Base-by-base conservation (phyloP, 2,797 vertebrate species). In the Hydrolagus colliei region DNA sequence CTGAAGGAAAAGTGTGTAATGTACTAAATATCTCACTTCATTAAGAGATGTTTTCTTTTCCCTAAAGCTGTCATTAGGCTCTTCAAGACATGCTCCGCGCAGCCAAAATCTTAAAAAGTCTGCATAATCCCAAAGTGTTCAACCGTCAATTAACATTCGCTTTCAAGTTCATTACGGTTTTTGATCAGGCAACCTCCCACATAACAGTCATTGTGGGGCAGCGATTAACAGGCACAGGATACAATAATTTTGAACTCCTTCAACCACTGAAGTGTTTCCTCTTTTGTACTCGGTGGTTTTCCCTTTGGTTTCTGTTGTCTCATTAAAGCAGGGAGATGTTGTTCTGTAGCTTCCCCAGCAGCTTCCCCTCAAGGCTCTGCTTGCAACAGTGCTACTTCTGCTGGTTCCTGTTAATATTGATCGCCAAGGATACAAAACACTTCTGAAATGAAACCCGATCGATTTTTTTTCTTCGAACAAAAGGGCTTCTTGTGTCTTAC, bases 21-120 rank as follows among this genome's bases (percentile, higher is more conserved):
- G 78, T 80, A 63, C 13, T 80, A 32, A 65, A 80, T 80, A 35
- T 8, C 13, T 9, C 62, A 82, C 14, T 82, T 82, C 14, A 82
- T 80, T 82, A 35, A 82, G 27, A 82, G 59, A 75, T 9, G 20
- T 67, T 82, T 67, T 73, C 73, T 35, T 14, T 82, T 68, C 4
- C 62, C 27, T 16, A 18, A 35, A 22, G 9, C 27, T 67, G 78
- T 20, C 78, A 68, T 82, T 67, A 9, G 63, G 10, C 67, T 82
- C 8, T 82, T 82, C 8, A 0, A 68, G 63, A 16, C 22, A 35
- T 67, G 9, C 16, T 82, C 9, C n/a, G 67, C 9, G 16, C 32
- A 68, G 78, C 63, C 27, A 67, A 9, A 67, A 9, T 32, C 14
- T 82, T 27, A 27, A 27, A 67, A 67, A 67, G 8, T 18, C 16